Conservation (phyloP, 2,888 invertebrate genomes). For the Maniola hyperantus region DNA sequence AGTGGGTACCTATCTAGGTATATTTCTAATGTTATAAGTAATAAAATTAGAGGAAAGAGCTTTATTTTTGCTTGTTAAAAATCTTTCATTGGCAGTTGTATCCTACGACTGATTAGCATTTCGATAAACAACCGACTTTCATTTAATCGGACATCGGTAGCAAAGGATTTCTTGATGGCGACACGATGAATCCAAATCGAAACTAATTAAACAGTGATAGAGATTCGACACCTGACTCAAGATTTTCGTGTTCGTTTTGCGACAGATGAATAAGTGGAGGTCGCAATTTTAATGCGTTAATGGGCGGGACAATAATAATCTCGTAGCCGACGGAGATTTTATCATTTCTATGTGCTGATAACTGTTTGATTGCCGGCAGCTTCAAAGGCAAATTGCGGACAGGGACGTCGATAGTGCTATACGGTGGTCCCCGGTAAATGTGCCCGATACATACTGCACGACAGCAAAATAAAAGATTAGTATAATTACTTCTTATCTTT, state of each 20-base stretch:
- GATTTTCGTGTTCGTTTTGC: slow-evolving; percentile 40
- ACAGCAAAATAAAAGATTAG: slow-evolving; percentile 37
- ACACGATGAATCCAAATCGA: slow-evolving; percentile 40
- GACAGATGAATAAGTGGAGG: slow-evolving; percentile 81
- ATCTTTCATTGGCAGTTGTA: not conserved
- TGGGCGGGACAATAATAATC: slow-evolving; percentile 79
- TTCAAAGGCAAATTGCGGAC: slow-evolving; percentile 79
- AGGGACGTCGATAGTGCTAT: slow-evolving; percentile 55
- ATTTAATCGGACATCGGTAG: slow-evolving; percentile 32
- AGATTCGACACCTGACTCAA: slow-evolving; percentile 61
- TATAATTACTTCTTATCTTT: slow-evolving; percentile 40
- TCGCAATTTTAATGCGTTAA: slow-evolving; percentile 80
- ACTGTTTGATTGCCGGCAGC: slow-evolving; percentile 69
- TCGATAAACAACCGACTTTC: not conserved
- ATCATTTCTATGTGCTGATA: slow-evolving; percentile 74
- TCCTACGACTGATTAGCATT: not conserved
- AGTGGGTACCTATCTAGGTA: too few species aligned
- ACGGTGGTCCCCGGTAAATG: slow-evolving; percentile 53
- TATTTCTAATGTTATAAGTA: too few species aligned
- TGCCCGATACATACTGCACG: slow-evolving; percentile 36
- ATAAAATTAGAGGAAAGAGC: too few species aligned
- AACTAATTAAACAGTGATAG: slow-evolving; percentile 65
- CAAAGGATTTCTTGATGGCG: slow-evolving; percentile 31
- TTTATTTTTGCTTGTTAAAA: too few species aligned
- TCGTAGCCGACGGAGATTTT: slow-evolving; percentile 70